A percentile compares a stretch with the other conserved stretches of the same genome.
phyloP scores from a whole-genome alignment of 2,113 vertebrate species.

The Oncorhynchus clarkii region DNA sequence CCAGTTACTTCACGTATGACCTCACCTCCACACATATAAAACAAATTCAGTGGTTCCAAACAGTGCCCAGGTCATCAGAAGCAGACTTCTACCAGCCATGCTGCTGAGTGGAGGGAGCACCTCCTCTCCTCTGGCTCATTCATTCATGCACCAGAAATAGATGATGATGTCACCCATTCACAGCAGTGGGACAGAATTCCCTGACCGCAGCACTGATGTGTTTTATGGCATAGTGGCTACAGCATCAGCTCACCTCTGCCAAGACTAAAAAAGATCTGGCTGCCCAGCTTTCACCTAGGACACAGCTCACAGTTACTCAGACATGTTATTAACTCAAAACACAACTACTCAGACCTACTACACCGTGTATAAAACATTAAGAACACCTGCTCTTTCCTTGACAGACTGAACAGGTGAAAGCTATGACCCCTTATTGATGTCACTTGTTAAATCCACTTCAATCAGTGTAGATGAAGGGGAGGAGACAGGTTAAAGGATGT shows the following conservation, averaged over 20 bases:
- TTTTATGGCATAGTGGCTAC: conserved; percentile 22
- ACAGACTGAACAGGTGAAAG: no score
- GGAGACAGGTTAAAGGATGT: no score
- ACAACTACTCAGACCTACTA: not conserved
- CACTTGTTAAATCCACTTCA: no score
- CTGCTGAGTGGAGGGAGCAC: conserved; percentile 35
- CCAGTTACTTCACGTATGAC: not conserved
- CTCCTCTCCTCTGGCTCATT: conserved; percentile 34
- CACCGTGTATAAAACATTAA: no score
- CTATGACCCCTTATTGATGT: no score
- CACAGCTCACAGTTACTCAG: not conserved
- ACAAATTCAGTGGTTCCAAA: conserved; percentile 17
- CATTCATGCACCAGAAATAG: conserved; percentile 56
- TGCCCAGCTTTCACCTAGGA: not conserved
- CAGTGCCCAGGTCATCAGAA: conserved; percentile 26
- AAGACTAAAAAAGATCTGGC: not conserved
- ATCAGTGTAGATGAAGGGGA: no score
- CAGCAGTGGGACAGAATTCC: conserved; percentile 17
- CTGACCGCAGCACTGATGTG: conserved; percentile 34
- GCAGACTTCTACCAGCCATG: conserved; percentile 1
- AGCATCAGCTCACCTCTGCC: conserved; percentile 28
- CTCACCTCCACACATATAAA: not conserved
- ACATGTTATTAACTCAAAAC: not conserved
- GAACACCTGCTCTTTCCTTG: no score
- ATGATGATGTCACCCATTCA: conserved; percentile 45